phyloP scores from a whole-genome alignment of 30 jellyfish, hydroid and myxozoan species.

The Chironex yamaguchii region DNA sequence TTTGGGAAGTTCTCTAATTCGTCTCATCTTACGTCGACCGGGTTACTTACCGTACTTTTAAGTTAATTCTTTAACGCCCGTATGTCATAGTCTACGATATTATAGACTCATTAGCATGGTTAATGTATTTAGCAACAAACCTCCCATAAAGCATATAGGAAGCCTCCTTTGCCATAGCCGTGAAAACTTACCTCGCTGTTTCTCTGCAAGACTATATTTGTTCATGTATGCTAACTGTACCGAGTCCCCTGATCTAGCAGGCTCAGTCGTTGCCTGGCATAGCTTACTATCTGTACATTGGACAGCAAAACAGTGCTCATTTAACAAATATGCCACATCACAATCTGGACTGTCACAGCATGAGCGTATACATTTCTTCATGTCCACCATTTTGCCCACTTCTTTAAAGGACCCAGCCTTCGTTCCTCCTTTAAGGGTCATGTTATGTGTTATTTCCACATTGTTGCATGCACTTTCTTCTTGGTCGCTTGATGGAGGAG shows the following conservation, averaged over 20 bases:
- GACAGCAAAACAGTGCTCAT: slow-evolving; percentile 92
- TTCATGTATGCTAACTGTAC: slow-evolving; percentile 94
- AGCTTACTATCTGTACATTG: slow-evolving; percentile 85
- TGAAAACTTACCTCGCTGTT: slow-evolving; percentile 87
- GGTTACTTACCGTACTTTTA: no score
- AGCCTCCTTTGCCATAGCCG: no score
- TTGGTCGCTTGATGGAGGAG: not conserved
- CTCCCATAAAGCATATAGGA: no score
- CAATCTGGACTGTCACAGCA: slow-evolving; percentile 97
- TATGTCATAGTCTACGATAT: no score
- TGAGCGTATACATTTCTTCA: slow-evolving; percentile 81
- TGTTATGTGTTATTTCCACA: slow-evolving; percentile 80
- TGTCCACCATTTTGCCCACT: slow-evolving; percentile 80
- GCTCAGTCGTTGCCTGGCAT: slow-evolving; percentile 94
- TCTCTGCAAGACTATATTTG: slow-evolving; percentile 87
- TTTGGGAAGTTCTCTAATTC: no score
- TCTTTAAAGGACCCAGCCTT: slow-evolving; percentile 92
- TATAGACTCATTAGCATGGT: no score
- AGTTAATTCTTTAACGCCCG: no score
- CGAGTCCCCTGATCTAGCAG: slow-evolving; percentile 82
- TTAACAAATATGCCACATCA: slow-evolving; percentile 87
- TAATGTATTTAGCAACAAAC: no score
- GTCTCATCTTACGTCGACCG: no score
- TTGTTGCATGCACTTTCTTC: slow-evolving; percentile 87
- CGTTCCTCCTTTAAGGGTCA: slow-evolving; percentile 92